Evolutionary conservation across 2,113 vertebrate genomes (phyloP).

Genomic region (Heliornis fulica): DNA sequence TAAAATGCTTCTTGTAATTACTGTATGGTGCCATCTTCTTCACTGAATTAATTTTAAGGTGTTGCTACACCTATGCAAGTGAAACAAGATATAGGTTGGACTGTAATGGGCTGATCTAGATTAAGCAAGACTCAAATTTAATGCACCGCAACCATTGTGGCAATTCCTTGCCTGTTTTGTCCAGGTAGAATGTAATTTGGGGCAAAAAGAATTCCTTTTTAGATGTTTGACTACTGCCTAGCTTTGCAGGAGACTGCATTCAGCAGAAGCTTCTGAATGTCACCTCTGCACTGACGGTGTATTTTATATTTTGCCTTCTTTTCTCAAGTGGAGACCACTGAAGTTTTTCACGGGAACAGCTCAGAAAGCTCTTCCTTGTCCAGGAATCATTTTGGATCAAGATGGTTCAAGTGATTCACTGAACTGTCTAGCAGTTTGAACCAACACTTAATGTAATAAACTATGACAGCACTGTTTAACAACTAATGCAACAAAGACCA

Average conservation of each 20-base stretch:
- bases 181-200: neutral
- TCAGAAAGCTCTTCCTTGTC: neutral
- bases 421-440: neutral
- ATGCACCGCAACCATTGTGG: neutral
- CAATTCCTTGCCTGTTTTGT: neutral
- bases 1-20: neutral
- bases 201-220: neutral
- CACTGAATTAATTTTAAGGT: neutral
- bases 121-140: neutral
- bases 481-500: neutral
- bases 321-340: neutral
- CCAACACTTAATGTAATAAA: neutral
- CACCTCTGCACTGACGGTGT: rapidly evolving
- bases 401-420: neutral
- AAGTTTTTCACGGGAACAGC: neutral
- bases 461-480: neutral
- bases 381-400: neutral
- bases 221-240: neutral
- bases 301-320: neutral
- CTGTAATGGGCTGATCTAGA: rapidly evolving
- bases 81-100: neutral
- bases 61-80: neutral
- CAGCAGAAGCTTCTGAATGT: neutral
- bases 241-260: neutral
- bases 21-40: neutral